A percentile compares a stretch with the other conserved stretches of the same genome.
These are phyloP conservation scores for Sebastes steindachneri DNA, from an alignment of 2,797 vertebrate genomes.

Conservation along the genomic window DNA sequence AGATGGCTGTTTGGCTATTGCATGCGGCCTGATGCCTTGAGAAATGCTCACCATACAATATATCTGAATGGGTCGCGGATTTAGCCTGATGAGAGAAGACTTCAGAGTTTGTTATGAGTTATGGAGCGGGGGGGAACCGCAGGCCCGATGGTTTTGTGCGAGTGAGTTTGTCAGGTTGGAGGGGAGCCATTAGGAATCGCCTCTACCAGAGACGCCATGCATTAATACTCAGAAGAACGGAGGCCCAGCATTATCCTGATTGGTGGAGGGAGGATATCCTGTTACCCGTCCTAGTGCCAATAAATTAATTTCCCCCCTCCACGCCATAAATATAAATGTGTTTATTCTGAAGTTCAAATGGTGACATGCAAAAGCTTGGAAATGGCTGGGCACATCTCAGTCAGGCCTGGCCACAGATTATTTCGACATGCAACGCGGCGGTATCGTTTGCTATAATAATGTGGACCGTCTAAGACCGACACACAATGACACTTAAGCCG, in stretches of 20 bases:
- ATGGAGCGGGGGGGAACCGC: constrained; percentile 69
- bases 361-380: constrained; percentile 58
- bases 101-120: constrained; percentile 79
- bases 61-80: constrained; percentile 60
- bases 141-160: constrained; percentile 67
- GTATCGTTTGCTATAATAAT: constrained; percentile 58
- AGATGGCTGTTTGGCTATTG: constrained; percentile 71
- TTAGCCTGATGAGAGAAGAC: constrained; percentile 73
- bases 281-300: constrained; percentile 67
- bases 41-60: constrained; percentile 62
- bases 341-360: constrained; percentile 64
- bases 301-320: constrained; percentile 59
- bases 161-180: constrained; percentile 78
- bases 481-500: constrained; percentile 57
- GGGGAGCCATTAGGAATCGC: constrained; percentile 66
- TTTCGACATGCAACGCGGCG: constrained; percentile 50
- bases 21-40: constrained; percentile 62
- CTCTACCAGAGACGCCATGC: constrained; percentile 65
- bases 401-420: constrained; percentile 55
- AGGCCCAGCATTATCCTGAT: constrained; percentile 70
- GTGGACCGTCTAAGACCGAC: constrained; percentile 34
- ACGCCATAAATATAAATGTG: constrained; percentile 64
- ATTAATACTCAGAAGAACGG: constrained; percentile 70
- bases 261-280: constrained; percentile 54
- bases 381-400: constrained; percentile 36